A percentile compares a stretch with the other conserved stretches of the same genome.
phyloP scores from a whole-genome alignment of 2,797 vertebrate species.

The Gallinago nigripennis region DNA sequence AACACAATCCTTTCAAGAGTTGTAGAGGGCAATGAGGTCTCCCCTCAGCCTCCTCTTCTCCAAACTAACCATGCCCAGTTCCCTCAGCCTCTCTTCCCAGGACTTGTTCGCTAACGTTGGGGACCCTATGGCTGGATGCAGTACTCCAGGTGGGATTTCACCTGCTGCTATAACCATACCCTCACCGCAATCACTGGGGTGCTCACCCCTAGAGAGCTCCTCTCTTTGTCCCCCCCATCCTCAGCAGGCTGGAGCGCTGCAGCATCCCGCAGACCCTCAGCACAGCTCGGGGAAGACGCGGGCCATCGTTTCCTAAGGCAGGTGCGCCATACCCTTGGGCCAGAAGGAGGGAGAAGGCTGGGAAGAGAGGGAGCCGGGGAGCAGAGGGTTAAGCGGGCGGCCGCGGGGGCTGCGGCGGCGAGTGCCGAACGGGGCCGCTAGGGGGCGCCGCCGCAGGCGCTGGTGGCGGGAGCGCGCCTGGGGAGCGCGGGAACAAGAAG shows the following conservation, averaged over 20 bases:
- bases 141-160: too few species aligned
- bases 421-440: background rate
- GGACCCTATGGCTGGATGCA: too few species aligned
- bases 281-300: rapidly evolving
- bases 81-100: too few species aligned
- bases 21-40: too few species aligned
- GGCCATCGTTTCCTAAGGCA: rapidly evolving
- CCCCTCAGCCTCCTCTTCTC: too few species aligned
- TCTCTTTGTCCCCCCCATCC: background rate
- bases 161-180: rapidly evolving
- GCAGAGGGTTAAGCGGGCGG: too few species aligned
- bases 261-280: rapidly evolving
- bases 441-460: background rate
- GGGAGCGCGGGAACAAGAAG: background rate
- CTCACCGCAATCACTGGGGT: rapidly evolving
- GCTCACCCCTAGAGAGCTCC: rapidly evolving
- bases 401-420: too few species aligned
- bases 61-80: too few species aligned
- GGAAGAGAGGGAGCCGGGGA: too few species aligned
- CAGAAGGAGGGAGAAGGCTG: background rate
- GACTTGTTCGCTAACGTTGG: too few species aligned
- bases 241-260: rapidly evolving
- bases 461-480: too few species aligned
- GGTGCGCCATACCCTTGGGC: rapidly evolving
- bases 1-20: too few species aligned